These are phyloP conservation scores for Aradophagus sp. DNA, from an alignment of 1,140 invertebrate species.

Conservation along the genomic window DNA sequence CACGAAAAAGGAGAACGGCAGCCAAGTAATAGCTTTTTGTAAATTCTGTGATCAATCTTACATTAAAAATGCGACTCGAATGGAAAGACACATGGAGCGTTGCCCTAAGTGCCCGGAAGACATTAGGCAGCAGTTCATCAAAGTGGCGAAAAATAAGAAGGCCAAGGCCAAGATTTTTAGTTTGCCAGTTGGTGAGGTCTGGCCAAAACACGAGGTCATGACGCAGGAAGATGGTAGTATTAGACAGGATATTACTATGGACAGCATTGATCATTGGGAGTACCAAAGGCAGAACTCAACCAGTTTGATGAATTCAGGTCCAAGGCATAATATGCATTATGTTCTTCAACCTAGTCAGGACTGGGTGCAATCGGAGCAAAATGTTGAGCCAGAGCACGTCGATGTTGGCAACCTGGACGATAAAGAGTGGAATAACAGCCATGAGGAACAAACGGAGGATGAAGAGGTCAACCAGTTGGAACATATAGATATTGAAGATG, in stretches of 20 bases:
- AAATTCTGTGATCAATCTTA: constrained; percentile 68
- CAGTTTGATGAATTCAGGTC: background rate
- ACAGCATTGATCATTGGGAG: constrained; percentile 59
- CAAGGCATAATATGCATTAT: constrained; percentile 24
- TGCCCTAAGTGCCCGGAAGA: constrained; percentile 65
- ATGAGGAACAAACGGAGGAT: constrained; percentile 12
- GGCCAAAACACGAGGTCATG: constrained; percentile 54
- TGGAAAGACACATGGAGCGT: constrained; percentile 65
- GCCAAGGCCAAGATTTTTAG: constrained; percentile 58
- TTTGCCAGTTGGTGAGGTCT: constrained; percentile 51
- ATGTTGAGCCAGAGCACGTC: constrained; percentile 14
- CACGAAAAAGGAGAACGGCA: constrained; percentile 65
- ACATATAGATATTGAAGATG: constrained; percentile 40
- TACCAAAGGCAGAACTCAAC: constrained; percentile 46
- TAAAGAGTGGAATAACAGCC: constrained; percentile 21
- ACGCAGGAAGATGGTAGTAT: constrained; percentile 29
- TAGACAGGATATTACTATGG: constrained; percentile 45
- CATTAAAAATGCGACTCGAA: constrained; percentile 67
- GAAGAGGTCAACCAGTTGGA: constrained; percentile 28
- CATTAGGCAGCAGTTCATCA: constrained; percentile 62
- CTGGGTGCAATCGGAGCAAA: constrained; percentile 24
- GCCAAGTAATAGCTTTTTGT: constrained; percentile 66
- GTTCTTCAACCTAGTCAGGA: constrained; percentile 14
- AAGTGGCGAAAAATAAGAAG: constrained; percentile 60
- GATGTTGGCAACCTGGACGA: constrained; percentile 8